phyloP scores from a whole-genome alignment of 2,797 vertebrate species.

The Anabacerthia variegaticeps region DNA sequence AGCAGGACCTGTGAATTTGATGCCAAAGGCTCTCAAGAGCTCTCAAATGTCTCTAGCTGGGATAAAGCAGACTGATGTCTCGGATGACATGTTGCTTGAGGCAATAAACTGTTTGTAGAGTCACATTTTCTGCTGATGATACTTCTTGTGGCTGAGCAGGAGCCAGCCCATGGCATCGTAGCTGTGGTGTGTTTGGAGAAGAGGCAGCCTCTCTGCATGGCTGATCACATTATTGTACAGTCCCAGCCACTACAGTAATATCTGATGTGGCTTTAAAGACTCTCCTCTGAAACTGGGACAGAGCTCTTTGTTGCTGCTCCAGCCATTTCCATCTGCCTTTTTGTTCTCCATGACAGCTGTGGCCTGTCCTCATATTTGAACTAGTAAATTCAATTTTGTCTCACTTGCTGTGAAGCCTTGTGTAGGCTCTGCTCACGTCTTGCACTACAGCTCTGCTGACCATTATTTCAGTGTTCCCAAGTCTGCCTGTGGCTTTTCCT shows the following conservation, averaged over 20 bases:
- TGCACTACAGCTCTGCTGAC: neutral
- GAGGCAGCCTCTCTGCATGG: neutral
- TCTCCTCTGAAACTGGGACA: neutral
- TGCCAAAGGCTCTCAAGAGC: neutral
- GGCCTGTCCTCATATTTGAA: neutral
- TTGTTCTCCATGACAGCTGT: neutral
- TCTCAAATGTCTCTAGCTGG: neutral
- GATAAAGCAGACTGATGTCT: neutral
- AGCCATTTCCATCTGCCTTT: neutral
- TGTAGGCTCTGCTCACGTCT: neutral
- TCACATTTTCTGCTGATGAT: neutral
- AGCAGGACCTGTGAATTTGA: neutral
- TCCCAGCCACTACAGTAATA: neutral
- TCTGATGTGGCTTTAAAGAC: neutral
- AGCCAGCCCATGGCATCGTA: neutral
- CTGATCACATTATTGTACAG: neutral
- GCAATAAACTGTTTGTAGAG: neutral
- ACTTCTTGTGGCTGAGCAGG: neutral
- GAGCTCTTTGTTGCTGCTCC: neutral
- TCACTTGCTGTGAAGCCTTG: neutral
- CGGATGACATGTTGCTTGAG: neutral
- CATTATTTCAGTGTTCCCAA: neutral
- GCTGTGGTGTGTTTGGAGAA: neutral
- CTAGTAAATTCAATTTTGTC: neutral
- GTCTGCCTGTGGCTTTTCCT: neutral